Percentiles rank a stretch among this genome's conserved stretches.
phyloP scores from a whole-genome alignment of 2,888 invertebrate species.

The Iphiclides podalirius region DNA sequence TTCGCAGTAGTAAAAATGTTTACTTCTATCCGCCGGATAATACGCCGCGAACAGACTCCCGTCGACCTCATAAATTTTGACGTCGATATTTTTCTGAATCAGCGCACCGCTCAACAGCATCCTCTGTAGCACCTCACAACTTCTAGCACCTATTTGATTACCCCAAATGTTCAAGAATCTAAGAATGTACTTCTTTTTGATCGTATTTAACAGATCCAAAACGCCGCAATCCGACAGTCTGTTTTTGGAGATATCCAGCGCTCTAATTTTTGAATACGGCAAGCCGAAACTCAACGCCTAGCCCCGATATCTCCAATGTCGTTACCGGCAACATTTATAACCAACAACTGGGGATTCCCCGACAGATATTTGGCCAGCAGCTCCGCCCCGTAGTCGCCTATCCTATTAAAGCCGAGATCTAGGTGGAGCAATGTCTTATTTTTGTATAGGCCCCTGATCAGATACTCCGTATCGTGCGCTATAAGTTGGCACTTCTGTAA shows the following conservation, averaged over 20 bases:
- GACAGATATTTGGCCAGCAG: conserved; percentile 75
- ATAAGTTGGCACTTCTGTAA: conserved; percentile 81
- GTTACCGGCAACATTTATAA: conserved; percentile 79
- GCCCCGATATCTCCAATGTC: conserved; percentile 79
- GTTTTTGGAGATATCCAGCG: conserved; percentile 80
- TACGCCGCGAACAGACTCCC: conserved; percentile 54
- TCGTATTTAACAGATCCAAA: conserved; percentile 72
- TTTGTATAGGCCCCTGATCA: conserved; percentile 68
- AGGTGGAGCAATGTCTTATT: conserved; percentile 78
- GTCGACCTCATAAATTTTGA: conserved; percentile 58
- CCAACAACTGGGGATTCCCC: conserved; percentile 66
- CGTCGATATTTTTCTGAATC: conserved; percentile 62
- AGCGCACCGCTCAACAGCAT: conserved; percentile 57
- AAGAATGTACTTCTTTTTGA: conserved; percentile 73
- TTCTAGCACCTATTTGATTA: conserved; percentile 56
- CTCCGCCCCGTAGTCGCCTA: conserved; percentile 81
- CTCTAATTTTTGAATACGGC: conserved; percentile 78
- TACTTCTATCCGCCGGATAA: conserved; percentile 68
- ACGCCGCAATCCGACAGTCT: conserved; percentile 75
- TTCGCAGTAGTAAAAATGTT: conserved; percentile 78
- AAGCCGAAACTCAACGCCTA: conserved; percentile 73
- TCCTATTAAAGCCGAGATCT: conserved; percentile 80
- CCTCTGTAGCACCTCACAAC: conserved; percentile 59
- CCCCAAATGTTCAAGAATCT: conserved; percentile 69
- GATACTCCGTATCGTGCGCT: conserved; percentile 80